Conservation (phyloP, 2,888 invertebrate genomes). For the Cantharis rufa region DNA sequence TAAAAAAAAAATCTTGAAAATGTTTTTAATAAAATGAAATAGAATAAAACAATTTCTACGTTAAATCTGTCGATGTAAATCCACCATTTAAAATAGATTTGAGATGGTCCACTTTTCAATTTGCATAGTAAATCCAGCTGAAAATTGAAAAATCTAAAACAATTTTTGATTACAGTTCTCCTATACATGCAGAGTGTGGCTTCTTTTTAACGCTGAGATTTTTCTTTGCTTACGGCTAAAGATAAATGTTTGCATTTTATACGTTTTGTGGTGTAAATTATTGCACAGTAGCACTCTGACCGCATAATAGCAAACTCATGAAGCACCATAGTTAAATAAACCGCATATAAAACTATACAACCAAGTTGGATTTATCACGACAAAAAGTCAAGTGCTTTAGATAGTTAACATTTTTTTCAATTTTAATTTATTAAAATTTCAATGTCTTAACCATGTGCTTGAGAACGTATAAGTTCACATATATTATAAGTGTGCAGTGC, state of each 20-base stretch:
- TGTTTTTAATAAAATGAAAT: not conserved
- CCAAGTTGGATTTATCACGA: conserved; percentile 23
- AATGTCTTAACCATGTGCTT: conserved; percentile 15
- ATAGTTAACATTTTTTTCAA: not conserved
- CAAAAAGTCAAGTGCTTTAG: conserved; percentile 8
- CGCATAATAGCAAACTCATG: conserved; percentile 32
- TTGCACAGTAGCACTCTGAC: conserved; percentile 26
- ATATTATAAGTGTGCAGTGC: not conserved
- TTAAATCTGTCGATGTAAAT: not conserved
- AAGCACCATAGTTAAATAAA: conserved; percentile 30
- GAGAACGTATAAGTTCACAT: conserved; percentile 11
- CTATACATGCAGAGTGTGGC: not conserved
- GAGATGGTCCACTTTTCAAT: not conserved
- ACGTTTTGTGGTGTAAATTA: conserved; percentile 28
- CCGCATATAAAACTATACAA: conserved; percentile 24
- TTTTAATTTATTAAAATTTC: conserved; percentile 2
- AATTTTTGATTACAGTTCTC: not conserved
- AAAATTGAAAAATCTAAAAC: not conserved
- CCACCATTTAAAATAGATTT: not conserved
- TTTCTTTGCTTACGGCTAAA: not conserved
- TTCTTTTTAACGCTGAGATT: not conserved
- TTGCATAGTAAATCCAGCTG: not conserved
- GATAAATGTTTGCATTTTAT: conserved; percentile 13
- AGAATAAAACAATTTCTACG: not conserved
- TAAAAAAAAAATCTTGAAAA: not conserved